A percentile compares a stretch with the other conserved stretches of the same genome.
Evolutionary conservation across 2,888 invertebrate species (phyloP).

Genomic region (Polyploca ridens): DNA sequence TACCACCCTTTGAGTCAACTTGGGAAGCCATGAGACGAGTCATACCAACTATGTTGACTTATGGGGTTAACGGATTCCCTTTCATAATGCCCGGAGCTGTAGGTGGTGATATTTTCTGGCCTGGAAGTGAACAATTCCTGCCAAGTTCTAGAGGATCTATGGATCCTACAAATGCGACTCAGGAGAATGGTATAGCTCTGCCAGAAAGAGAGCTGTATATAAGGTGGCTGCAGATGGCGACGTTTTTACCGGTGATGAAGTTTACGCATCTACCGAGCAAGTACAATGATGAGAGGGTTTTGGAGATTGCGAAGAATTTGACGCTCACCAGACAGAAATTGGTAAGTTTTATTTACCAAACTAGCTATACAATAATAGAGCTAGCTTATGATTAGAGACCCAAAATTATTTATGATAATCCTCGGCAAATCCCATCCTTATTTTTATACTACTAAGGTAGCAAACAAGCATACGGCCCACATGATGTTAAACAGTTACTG

Average conservation of each 20-base stretch:
- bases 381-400: too few species aligned
- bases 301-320: conserved; percentile 90
- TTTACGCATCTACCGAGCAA: conserved; percentile 95
- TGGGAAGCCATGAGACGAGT: conserved; percentile 94
- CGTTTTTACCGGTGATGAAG: conserved; percentile 96
- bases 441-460: too few species aligned
- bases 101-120: conserved; percentile 93
- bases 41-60: conserved; percentile 93
- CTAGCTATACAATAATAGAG: too few species aligned
- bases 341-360: conserved; percentile 68
- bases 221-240: conserved; percentile 95
- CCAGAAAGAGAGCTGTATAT: conserved; percentile 94
- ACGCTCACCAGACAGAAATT: conserved; percentile 89
- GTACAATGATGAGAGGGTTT: conserved; percentile 91
- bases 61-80: conserved; percentile 96
- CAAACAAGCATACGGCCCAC: too few species aligned
- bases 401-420: too few species aligned
- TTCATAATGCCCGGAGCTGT: conserved; percentile 97
- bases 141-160: conserved; percentile 78
- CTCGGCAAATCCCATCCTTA: too few species aligned
- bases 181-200: conserved; percentile 78
- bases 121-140: conserved; percentile 83
- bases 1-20: conserved; percentile 93
- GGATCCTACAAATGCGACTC: conserved; percentile 59
- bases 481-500: too few species aligned